Evolutionary conservation across 1,140 invertebrate species (phyloP).

Genomic region (Bombus confusus): DNA sequence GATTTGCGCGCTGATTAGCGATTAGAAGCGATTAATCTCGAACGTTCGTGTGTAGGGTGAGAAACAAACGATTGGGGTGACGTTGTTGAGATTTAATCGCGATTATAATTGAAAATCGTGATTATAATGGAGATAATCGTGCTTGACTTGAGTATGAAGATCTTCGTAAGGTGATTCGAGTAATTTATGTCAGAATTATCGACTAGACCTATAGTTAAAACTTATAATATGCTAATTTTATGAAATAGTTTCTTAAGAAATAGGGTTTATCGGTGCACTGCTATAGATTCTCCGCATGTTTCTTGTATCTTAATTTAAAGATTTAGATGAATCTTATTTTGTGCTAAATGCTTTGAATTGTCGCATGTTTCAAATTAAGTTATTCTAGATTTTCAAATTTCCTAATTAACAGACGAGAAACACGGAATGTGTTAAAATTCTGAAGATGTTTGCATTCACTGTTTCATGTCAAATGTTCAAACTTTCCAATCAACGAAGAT

Average conservation of each 20-base stretch:
- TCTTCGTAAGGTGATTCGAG: not conserved
- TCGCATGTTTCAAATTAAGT: not conserved
- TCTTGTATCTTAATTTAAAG: too few relatives aligned
- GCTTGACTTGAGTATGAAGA: not conserved
- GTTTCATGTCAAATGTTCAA: too few relatives aligned
- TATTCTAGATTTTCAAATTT: not conserved
- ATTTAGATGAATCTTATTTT: too few relatives aligned
- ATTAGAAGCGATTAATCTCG: slow-evolving; percentile 5
- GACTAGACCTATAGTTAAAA: not conserved
- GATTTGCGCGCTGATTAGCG: slow-evolving; percentile 31
- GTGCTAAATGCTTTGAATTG: not conserved
- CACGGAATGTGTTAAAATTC: too few relatives aligned
- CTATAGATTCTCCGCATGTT: too few relatives aligned
- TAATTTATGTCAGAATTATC: not conserved
- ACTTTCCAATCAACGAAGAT: not conserved
- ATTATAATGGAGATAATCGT: not conserved
- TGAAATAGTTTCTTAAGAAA: too few relatives aligned
- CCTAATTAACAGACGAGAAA: too few relatives aligned
- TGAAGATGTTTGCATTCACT: too few relatives aligned
- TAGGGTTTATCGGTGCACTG: too few relatives aligned
- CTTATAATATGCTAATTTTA: not conserved
- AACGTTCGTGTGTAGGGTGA: not conserved
- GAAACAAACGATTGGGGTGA: not conserved
- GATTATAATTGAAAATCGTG: not conserved
- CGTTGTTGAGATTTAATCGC: not conserved